These are phyloP conservation scores for Actenoides hombroni DNA, from an alignment of 2,113 vertebrate species.

Conservation along the genomic window DNA sequence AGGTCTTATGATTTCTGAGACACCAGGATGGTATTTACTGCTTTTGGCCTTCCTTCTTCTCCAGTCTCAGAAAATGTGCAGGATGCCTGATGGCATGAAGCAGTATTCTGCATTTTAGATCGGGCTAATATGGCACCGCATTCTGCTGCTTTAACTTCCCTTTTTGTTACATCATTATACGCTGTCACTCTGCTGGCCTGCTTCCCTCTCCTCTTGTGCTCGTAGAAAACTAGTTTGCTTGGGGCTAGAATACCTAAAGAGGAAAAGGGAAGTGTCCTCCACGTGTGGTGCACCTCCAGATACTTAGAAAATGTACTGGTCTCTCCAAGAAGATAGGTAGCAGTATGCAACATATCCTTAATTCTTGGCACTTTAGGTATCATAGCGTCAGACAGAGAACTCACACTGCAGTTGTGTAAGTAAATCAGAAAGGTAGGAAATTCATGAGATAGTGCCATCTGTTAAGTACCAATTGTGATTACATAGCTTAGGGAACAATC, in stretches of 20 bases:
- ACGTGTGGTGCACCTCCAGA: background rate
- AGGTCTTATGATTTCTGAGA: constrained; percentile 24
- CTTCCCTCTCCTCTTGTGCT: background rate
- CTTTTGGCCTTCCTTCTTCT: background rate
- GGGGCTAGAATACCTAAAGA: background rate
- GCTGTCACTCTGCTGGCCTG: background rate
- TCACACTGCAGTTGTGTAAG: background rate
- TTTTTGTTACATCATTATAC: background rate
- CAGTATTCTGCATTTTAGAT: background rate
- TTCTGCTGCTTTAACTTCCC: background rate
- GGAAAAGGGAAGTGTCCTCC: background rate
- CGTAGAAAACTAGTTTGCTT: background rate
- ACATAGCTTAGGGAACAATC: background rate
- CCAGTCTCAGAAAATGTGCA: background rate
- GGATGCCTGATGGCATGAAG: background rate
- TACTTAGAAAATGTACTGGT: background rate
- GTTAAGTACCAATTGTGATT: background rate
- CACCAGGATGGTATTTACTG: background rate
- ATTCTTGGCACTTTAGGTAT: background rate
- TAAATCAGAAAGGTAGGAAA: background rate
- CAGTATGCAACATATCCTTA: background rate
- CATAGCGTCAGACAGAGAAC: background rate
- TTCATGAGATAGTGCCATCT: background rate
- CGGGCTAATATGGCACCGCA: background rate
- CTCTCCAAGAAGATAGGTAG: background rate